Conservation (phyloP, 2,888 invertebrate species). For the Phymatocera aterrima region DNA sequence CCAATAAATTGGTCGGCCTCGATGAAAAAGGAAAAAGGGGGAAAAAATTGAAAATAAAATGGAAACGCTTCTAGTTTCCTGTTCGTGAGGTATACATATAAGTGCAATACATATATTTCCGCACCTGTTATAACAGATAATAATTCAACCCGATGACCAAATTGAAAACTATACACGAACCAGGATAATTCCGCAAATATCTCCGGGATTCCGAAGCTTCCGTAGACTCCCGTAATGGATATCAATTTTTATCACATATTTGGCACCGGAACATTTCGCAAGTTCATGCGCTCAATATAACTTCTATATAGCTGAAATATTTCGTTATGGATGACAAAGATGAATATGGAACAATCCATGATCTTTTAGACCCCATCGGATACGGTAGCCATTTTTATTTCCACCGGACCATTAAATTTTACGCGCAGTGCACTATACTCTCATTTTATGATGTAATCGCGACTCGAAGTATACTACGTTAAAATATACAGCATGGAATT, state of each 20-base stretch:
- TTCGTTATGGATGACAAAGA: conserved; percentile 31
- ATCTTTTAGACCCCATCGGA: neutral
- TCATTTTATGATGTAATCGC: conserved; percentile 13
- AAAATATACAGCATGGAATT: neutral
- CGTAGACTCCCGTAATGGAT: conserved; percentile 9
- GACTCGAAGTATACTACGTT: neutral
- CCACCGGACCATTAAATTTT: conserved; percentile 20
- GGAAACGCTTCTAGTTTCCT: conserved; percentile 1
- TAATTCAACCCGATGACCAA: conserved; percentile 7
- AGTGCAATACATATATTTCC: neutral
- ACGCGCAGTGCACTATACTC: neutral
- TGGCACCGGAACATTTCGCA: conserved; percentile 11
- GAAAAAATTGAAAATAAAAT: neutral
- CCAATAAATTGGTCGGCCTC: conserved; percentile 29
- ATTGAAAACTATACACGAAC: neutral
- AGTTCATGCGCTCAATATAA: conserved; percentile 25
- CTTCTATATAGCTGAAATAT: conserved; percentile 31
- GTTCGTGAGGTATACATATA: neutral
- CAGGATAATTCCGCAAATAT: neutral
- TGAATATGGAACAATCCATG: conserved; percentile 17
- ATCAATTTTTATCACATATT: conserved; percentile 33
- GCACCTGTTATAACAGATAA: neutral
- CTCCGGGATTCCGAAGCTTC: neutral
- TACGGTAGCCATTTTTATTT: conserved; percentile 4
- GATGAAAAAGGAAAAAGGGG: neutral